Percentiles rank a stretch among this genome's conserved stretches.
phyloP scores from a whole-genome alignment of 2,113 vertebrate species.

The Colaptes auratus region DNA sequence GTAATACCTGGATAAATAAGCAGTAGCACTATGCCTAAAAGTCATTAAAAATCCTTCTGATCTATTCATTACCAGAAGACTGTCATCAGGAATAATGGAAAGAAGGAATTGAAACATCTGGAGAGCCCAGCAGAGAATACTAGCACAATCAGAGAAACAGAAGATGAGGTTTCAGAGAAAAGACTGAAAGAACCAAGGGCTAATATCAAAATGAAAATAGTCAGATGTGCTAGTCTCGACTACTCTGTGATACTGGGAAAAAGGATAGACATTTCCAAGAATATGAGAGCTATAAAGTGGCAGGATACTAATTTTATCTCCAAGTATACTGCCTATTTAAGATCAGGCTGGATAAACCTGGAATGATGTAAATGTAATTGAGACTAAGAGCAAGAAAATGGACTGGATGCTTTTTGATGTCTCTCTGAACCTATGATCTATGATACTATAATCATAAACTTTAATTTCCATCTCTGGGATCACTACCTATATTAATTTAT shows the following conservation, averaged over 20 bases:
- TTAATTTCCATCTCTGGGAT: slow-evolving; percentile 40
- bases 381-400: slow-evolving; percentile 17
- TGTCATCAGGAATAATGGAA: neutral
- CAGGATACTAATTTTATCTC: neutral
- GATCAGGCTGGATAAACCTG: slow-evolving; percentile 21
- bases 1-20: neutral
- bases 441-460: slow-evolving; percentile 13
- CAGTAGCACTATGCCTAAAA: neutral
- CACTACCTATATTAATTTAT: slow-evolving; percentile 32
- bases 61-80: neutral
- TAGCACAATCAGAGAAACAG: neutral
- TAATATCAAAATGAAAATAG: neutral
- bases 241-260: neutral
- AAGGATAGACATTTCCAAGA: neutral
- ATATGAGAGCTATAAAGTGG: neutral
- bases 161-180: neutral
- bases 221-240: neutral
- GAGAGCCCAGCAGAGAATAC: neutral
- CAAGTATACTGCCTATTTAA: slow-evolving; percentile 14
- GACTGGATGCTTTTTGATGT: slow-evolving; percentile 25
- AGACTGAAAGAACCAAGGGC: neutral
- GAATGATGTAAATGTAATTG: slow-evolving; percentile 31
- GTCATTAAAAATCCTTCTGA: neutral
- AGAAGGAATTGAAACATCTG: neutral
- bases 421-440: slow-evolving; percentile 28